Percentiles rank a stretch among this genome's conserved stretches.
These are phyloP conservation scores for Macropis europaea DNA, from an alignment of 2,888 invertebrate genomes.

Conservation along the genomic window DNA sequence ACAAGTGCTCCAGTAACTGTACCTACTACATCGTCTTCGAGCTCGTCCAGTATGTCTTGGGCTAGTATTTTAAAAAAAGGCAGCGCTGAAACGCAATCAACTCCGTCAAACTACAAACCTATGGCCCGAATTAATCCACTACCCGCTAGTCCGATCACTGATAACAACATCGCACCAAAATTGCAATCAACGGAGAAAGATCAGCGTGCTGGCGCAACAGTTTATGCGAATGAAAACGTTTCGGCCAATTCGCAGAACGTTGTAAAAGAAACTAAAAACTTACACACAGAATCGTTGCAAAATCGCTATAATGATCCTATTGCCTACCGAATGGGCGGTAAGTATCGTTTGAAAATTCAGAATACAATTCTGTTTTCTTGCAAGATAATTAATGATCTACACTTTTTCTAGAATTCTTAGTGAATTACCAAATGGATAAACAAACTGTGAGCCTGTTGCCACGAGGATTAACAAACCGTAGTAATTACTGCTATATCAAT, in stretches of 20 bases:
- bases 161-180: slow-evolving; percentile 37
- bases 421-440: slow-evolving; percentile 89
- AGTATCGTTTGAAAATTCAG: slow-evolving; percentile 64
- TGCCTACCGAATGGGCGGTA: slow-evolving; percentile 87
- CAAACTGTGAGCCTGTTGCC: slow-evolving; percentile 90
- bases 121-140: slow-evolving; percentile 70
- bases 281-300: slow-evolving; percentile 36
- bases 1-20: slow-evolving; percentile 20
- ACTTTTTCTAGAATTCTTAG: slow-evolving; percentile 86
- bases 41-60: slow-evolving; percentile 70
- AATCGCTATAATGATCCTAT: slow-evolving; percentile 83
- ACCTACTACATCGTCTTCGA: slow-evolving; percentile 23
- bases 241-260: slow-evolving; percentile 20
- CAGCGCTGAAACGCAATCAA: slow-evolving; percentile 51
- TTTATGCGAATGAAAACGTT: slow-evolving; percentile 30
- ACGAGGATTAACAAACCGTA: slow-evolving; percentile 94
- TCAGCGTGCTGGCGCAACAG: slow-evolving; percentile 10
- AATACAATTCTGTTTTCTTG: neutral
- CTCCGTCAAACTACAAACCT: slow-evolving; percentile 63
- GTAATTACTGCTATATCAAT: slow-evolving; percentile 98
- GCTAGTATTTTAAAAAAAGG: slow-evolving; percentile 76
- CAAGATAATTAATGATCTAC: neutral
- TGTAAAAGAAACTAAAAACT: slow-evolving; percentile 31
- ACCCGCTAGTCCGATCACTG: slow-evolving; percentile 42
- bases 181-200: slow-evolving; percentile 39